These are phyloP conservation scores for Periphyllus acericola DNA, from an alignment of 2,888 invertebrate species.

Conservation along the genomic window DNA sequence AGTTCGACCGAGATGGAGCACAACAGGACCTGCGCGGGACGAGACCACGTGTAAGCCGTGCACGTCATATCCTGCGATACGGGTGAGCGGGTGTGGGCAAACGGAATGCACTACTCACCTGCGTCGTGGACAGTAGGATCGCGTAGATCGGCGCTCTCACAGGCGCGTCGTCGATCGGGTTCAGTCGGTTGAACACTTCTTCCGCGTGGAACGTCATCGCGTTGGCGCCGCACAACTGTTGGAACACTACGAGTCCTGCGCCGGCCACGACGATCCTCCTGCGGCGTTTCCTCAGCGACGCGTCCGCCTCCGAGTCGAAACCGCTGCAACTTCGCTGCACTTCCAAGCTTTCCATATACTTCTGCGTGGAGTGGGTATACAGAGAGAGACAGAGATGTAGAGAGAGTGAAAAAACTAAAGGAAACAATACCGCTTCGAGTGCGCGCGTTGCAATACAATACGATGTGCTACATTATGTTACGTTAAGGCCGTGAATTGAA, in stretches of 20 bases:
- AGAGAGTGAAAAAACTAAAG: neutral
- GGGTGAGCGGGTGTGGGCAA: neutral
- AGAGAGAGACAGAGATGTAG: too few species aligned
- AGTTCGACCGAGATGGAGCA: neutral
- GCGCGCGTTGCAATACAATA: neutral
- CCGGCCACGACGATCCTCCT: neutral
- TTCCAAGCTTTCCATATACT: neutral
- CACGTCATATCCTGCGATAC: too few species aligned
- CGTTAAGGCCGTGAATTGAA: neutral
- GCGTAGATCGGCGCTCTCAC: neutral
- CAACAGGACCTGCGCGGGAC: neutral
- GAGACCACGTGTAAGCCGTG: neutral
- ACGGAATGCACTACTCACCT: neutral
- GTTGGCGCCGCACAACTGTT: conserved; percentile 3
- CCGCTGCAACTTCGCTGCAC: neutral
- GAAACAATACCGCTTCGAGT: neutral
- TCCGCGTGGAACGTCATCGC: neutral
- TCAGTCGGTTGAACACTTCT: neutral
- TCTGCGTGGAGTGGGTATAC: neutral
- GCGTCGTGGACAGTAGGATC: neutral
- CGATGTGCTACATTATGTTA: too few species aligned
- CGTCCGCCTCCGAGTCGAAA: neutral
- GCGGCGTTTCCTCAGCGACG: neutral
- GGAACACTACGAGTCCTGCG: neutral
- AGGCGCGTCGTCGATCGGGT: neutral